A percentile compares a stretch with the other conserved stretches of the same genome.
phyloP scores from a whole-genome alignment of 2,113 vertebrate genomes.

The Tauraco erythrolophus region DNA sequence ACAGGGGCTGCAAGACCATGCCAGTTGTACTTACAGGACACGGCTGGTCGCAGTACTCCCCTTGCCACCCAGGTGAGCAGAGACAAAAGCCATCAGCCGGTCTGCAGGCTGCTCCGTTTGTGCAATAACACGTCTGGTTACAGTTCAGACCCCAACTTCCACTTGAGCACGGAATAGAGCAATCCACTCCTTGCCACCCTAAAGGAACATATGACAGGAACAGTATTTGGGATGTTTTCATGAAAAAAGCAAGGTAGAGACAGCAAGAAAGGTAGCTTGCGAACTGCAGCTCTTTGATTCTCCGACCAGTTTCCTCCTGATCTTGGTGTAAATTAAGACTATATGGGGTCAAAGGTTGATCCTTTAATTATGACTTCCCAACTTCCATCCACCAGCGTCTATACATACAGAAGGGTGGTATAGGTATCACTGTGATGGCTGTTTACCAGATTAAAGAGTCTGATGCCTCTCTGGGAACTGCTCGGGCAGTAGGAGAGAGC shows the following conservation, averaged over 20 bases:
- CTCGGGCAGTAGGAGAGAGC: not conserved
- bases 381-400: not conserved
- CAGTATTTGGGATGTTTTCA: not conserved
- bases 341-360: not conserved
- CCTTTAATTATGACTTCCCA: not conserved
- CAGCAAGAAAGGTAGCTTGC: not conserved
- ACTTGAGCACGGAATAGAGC: slow-evolving; percentile 89
- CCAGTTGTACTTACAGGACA: slow-evolving; percentile 85
- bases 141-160: slow-evolving; percentile 93
- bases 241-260: not conserved
- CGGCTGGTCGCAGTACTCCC: slow-evolving; percentile 85
- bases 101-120: slow-evolving; percentile 89
- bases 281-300: not conserved
- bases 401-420: not conserved
- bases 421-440: not conserved
- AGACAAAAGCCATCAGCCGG: slow-evolving; percentile 87
- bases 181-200: slow-evolving; percentile 97
- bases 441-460: not conserved
- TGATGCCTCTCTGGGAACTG: not conserved
- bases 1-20: not conserved
- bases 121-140: slow-evolving; percentile 88
- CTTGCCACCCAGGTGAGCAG: slow-evolving; percentile 92
- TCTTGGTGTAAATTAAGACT: not conserved
- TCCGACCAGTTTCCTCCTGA: not conserved
- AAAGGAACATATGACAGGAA: not conserved